Base-by-base conservation (phyloP, 2,888 invertebrate species). In the Rhorus exstirpatorius region DNA sequence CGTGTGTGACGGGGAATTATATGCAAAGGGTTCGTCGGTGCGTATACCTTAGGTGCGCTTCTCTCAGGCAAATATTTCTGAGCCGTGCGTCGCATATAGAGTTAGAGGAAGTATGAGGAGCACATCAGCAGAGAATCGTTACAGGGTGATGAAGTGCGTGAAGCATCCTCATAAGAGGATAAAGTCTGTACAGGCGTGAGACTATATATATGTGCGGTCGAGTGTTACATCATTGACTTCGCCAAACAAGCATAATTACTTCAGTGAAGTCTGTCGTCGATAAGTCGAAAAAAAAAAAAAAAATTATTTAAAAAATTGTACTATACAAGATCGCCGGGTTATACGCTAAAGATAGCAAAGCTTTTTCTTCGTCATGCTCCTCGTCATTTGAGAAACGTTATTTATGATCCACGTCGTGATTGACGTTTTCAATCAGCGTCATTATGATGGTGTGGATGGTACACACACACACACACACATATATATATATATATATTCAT, bases 91-190 rank as follows among this genome's bases (percentile, higher is more conserved):
- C 7, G 0, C 46, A 6, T 19, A 10, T 1, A 35, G 12, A n/a
- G 7, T 8, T 31, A 17, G n/a, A 24, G 19, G 14, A 17, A 61
- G 26, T 8, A 19, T n/a, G 31, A 55, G 60, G 51, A 24, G 24
- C 24, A 44, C 19, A n/a, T n/a, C n/a, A n/a, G 8, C 51, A 17
- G 35, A n/a, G 24, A 38, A 24, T 53, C 72, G 71, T 63, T 72
- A 77, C 60, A 53, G 53, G 35, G 67, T 72, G 67, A 68, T 19
- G 24, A 53, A 65, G 49, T 70, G 70, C 46, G 75, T 76, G 58
- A 72, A 77, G 65, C 51, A 41, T 65, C 19, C 14, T 10, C 60
- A 79, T 21, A 21, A 76, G 53, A 63, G 61, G 46, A 49, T 51
- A 12, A 60, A 65, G 70, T 60, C 58, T 31, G 3, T 7, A 17